Evolutionary conservation across 1,140 invertebrate genomes (phyloP), one percentile per base, ranked within the genome.

Genomic region (Cydia splendana): DNA sequence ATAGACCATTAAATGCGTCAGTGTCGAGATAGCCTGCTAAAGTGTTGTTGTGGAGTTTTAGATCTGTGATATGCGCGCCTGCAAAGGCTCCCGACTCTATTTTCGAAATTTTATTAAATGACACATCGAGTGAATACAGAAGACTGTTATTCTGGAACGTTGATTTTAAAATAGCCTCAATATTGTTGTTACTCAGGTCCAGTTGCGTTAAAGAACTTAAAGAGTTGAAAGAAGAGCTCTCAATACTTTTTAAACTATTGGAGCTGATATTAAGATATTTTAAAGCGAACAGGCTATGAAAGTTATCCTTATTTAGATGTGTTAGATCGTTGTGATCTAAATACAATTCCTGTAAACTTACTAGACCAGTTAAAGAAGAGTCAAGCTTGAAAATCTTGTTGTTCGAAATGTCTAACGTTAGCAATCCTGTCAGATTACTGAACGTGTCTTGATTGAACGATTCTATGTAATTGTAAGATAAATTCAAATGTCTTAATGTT

Each of bases 401-500:
- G 42, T 71, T 71, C 4, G 67, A 71, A n/a, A 71, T 71, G 38
- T 38, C 30, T 38, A 71, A 18, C 7, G 67, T 71, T 18, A 38
- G 15, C 9, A 71, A 30, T 42, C 34, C 30, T 71, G 67, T 71
- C 34, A 71, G 20, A 45, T 38, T 38, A 38, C 34, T 18, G n/a
- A 71, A 71, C 5, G 67, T 71, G 18, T 18, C 13, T 38, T 18
- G 7, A 18, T 45, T n/a, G 1, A 71, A 34, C 3, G 30, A 38
- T 18, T 71, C 67, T n/a, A 71, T 71, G 30, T 34, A 71, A 18
- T 71, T 71, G 30, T 71, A 38, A 12, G 67, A 71, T 38, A 71
- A 20, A 71, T 45, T 71, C 18, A 71, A 38, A 38, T 71, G 18
- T 38, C 30, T 15, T 2, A 71, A 24, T 42, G 34, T 71, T 12